A percentile compares a stretch with the other conserved stretches of the same genome.
These are phyloP conservation scores for Eira barbara DNA, from an alignment of 2,113 vertebrate genomes.

Conservation along the genomic window DNA sequence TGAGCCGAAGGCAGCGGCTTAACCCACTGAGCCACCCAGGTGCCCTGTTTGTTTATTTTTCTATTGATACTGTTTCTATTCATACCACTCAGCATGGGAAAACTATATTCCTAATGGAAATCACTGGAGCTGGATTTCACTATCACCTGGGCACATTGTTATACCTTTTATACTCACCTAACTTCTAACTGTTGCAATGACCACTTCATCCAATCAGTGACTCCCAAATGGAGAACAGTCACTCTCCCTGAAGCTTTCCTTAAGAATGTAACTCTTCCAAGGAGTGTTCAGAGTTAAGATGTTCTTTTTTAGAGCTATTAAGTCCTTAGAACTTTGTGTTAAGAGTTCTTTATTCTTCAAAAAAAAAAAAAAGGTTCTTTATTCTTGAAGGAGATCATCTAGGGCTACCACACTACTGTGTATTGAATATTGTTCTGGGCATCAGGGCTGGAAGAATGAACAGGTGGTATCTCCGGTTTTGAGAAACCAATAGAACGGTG, in stretches of 20 bases:
- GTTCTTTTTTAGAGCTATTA: background rate
- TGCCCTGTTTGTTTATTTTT: background rate
- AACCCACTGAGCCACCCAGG: too few relatives aligned
- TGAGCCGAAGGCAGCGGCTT: too few relatives aligned
- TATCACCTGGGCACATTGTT: background rate
- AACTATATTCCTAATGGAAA: conserved; percentile 1
- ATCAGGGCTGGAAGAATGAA: background rate
- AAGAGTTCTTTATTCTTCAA: background rate
- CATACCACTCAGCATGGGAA: background rate
- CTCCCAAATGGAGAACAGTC: background rate
- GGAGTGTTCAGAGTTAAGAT: background rate
- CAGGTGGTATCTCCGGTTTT: background rate
- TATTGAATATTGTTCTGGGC: background rate
- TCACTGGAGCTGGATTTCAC: background rate
- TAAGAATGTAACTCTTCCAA: background rate
- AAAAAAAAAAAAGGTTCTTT: background rate
- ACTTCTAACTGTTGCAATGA: background rate
- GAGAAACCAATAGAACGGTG: background rate
- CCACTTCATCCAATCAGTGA: background rate
- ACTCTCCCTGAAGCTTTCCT: background rate
- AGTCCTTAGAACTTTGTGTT: background rate
- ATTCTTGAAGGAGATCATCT: background rate
- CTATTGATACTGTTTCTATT: background rate
- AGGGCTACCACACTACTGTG: background rate
- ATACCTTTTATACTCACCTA: background rate